Evolutionary conservation across 2,797 vertebrate genomes (phyloP), one percentile per base, ranked within the genome.

Genomic region (Pseudomugil gertrudae): DNA sequence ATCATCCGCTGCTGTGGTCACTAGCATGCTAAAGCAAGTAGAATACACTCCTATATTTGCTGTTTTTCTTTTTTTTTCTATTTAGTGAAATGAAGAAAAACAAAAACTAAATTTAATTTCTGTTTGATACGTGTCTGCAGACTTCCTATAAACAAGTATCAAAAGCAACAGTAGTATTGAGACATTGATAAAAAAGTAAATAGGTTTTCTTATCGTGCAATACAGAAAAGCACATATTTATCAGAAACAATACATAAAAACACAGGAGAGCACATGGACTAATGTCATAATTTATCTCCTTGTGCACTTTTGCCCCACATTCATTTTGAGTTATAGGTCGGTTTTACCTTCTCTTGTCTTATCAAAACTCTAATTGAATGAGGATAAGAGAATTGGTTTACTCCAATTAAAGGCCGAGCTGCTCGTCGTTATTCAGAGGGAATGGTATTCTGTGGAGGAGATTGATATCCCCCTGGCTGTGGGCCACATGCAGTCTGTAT

Each of bases 381-480:
- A 92, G 86, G 69, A 84, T 72, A 85, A 83, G 82, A 82, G 85
- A 91, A 89, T 93, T 90, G 88, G 90, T 87, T 93, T 91, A 83
- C 74, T 84, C 76, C 87, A 91, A 92, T 93, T 93, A 92, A 90
- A 91, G 81, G 78, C 82, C 36, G 48, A 86, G 81, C 86, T 68
- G 85, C 74, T 74, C 66, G 75, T 89, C 83, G 83, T 92, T 92
- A 91, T 84, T 89, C 84, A 74, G 82, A 83, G 72, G 66, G 89
- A 90, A 82, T 70, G 79, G 72, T 77, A 81, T 81, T 87, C 87
- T 78, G 71, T 43, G 82, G 63, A 80, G 77, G 87, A 92, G 93
- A 95, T 93, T 93, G 92, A 93, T 94, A 83, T 76, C 82, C 84
- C 82, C 48, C 76, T 92, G 89, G 89, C 92, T 81, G 82, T 23